Percentiles rank a stretch among this genome's conserved stretches.
These are phyloP conservation scores for Chaetophractus vellerosus DNA, from an alignment of 2,797 vertebrate genomes.

Conservation along the genomic window DNA sequence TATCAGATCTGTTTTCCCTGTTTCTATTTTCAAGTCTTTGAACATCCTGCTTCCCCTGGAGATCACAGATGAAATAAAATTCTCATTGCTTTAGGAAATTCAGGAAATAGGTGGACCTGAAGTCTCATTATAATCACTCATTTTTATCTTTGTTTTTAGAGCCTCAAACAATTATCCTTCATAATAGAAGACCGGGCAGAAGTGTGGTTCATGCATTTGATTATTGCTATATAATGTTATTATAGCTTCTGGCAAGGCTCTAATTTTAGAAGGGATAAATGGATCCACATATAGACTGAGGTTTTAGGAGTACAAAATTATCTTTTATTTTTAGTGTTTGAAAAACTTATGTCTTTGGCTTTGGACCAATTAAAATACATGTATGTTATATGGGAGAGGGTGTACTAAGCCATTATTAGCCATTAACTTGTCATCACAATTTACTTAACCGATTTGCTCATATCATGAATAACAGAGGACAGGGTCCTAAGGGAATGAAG, in stretches of 20 bases:
- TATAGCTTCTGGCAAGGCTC: neutral
- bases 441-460: neutral
- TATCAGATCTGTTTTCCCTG: slow-evolving; percentile 27
- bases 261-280: neutral
- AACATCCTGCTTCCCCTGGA: neutral
- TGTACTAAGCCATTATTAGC: neutral
- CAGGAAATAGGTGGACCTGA: neutral
- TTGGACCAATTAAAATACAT: neutral
- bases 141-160: slow-evolving; percentile 53
- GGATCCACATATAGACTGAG: neutral
- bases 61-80: neutral
- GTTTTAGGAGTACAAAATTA: neutral
- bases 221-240: neutral
- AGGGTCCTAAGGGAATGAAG: neutral
- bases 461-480: neutral
- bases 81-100: slow-evolving; percentile 2
- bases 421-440: neutral
- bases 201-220: neutral
- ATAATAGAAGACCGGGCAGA: neutral
- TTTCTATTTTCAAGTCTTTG: neutral
- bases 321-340: neutral
- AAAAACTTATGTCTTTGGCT: neutral
- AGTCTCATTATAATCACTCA: neutral
- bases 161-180: neutral
- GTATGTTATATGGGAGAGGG: neutral